Conservation (phyloP, 1,140 invertebrate species). For the Homalodisca vitripennis region DNA sequence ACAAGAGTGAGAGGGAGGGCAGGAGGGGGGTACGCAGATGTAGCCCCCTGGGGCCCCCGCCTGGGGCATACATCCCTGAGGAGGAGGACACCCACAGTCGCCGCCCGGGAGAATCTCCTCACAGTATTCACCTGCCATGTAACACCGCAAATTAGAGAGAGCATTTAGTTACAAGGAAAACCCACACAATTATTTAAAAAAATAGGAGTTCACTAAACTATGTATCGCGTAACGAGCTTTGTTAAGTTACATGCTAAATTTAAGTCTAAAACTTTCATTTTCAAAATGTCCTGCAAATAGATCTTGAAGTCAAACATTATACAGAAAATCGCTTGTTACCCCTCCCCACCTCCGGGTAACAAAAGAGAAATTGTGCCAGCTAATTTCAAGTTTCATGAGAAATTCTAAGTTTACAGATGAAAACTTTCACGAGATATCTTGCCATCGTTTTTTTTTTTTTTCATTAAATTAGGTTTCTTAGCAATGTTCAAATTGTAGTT, state of each 20-base stretch:
- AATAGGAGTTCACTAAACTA: neutral
- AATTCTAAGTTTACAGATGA: too few species aligned
- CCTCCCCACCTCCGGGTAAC: too few species aligned
- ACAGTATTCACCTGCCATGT: conserved; percentile 38
- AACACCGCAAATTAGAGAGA: neutral
- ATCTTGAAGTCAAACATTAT: neutral
- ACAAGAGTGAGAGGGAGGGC: conserved; percentile 41
- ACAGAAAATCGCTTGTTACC: neutral
- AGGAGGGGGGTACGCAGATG: conserved; percentile 33
- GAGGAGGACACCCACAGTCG: conserved; percentile 38
- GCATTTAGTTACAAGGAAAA: neutral
- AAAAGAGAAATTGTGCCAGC: too few species aligned
- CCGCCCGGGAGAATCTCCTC: conserved; percentile 38
- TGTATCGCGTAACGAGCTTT: too few species aligned
- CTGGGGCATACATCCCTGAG: conserved; percentile 66
- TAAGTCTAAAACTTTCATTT: neutral
- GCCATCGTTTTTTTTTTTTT: too few species aligned
- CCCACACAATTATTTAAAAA: neutral
- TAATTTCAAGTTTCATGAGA: too few species aligned
- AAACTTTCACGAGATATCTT: too few species aligned
- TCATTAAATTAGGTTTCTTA: too few species aligned
- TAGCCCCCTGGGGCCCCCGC: conserved; percentile 65
- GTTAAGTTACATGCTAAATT: neutral
- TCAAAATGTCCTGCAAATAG: neutral
- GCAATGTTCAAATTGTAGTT: too few species aligned